Base-by-base conservation (phyloP, 2,888 invertebrate genomes). In the Parnassius orleans region DNA sequence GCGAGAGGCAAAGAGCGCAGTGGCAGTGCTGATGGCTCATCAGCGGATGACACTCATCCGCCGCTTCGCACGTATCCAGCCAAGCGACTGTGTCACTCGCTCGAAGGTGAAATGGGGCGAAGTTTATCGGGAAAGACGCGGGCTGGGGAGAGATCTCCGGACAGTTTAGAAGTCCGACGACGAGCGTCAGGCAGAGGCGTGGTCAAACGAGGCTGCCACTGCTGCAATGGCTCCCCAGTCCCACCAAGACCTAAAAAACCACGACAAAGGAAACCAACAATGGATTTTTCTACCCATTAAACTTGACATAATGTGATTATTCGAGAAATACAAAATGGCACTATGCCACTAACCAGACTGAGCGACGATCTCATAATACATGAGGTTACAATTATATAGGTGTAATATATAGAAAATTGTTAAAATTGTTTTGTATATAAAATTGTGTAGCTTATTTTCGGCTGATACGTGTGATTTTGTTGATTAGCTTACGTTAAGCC, bases 181-280 rank as follows among this genome's bases (percentile, higher is more conserved):
- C 90, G 77, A 70, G 93, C 81, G 55, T 93, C 75, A 41, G 86
- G 86, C 0, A 82, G 94, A 0, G 93, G 93, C 9, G 93, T 93
- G 10, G 93, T 93, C 1, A 94, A 93, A 69, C 90, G 93, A 51
- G 93, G 93, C 57, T 94, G 94, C 73, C 92, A 92, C 46, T 94
- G 94, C 77, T 94, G 94, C 78, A 92, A 87, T 74, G 94, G 93
- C 9, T 87, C 91, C 0, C 92, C 93, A 1, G 90, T 92, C 3
- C 89, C 93, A 10, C 87, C 89, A 0, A 83, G 92, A 52, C 88
- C 93, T 58, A 93, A 93, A 70, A 83, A 85, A 60, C 76, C 88
- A 0, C 74, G 88, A 9, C 84, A 79, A 61, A 78, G 79, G 53
- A 87, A 87, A 68, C 81, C 81, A 14, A 74, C 73, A 57, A 69